Evolutionary conservation across 1,140 invertebrate genomes (phyloP).

Genomic region (Paralvinella palmiformis): DNA sequence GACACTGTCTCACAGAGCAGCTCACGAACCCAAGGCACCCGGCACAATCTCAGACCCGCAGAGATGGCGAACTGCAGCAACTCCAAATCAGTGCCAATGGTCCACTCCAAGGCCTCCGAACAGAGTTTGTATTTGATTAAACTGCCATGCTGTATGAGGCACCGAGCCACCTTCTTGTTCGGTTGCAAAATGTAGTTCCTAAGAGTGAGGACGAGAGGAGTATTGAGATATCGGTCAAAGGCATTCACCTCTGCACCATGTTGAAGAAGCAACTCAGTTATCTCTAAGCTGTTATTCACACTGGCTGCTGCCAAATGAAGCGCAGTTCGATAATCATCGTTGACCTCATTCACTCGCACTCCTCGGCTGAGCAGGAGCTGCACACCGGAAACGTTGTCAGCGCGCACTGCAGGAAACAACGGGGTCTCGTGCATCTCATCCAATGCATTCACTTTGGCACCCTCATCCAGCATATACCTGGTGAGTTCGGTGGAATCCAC

Average conservation of each 20-base stretch:
- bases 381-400: neutral
- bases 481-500: neutral
- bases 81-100: neutral
- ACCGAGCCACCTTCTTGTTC: neutral
- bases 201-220: neutral
- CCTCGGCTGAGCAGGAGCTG: neutral
- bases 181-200: neutral
- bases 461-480: neutral
- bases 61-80: neutral
- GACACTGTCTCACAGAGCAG: neutral
- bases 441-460: neutral
- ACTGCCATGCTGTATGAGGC: conserved; percentile 1
- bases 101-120: neutral
- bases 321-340: neutral
- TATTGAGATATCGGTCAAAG: neutral
- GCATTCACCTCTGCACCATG: neutral
- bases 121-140: neutral
- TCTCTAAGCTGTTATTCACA: neutral
- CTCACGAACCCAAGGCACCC: neutral
- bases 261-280: neutral
- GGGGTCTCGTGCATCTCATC: neutral
- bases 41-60: neutral
- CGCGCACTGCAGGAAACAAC: neutral
- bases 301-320: neutral
- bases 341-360: neutral